Evolutionary conservation across 2,797 vertebrate species (phyloP).

Genomic region (Mormyrops boulengeri): DNA sequence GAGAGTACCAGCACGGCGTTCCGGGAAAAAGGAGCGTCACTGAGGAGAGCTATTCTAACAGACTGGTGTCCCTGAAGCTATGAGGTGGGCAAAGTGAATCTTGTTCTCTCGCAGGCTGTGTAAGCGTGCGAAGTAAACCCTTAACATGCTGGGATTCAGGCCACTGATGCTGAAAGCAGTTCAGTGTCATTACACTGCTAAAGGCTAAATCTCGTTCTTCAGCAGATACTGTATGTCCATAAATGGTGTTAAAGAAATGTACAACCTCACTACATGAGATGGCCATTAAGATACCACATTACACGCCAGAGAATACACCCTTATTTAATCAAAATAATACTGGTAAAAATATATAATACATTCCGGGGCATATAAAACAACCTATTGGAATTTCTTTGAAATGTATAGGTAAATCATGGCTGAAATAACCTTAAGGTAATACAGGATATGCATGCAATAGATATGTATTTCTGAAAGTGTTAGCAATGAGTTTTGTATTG

Average conservation of each 20-base stretch:
- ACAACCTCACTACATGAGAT: not conserved
- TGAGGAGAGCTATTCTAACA: conserved; percentile 40
- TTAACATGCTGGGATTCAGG: conserved; percentile 22
- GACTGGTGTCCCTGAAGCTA: not conserved
- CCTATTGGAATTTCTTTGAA: conserved; percentile 13
- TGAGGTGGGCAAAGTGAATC: not conserved
- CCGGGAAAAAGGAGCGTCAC: no score
- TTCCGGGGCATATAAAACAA: conserved; percentile 18
- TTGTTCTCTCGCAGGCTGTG: conserved; percentile 11
- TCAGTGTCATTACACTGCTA: conserved; percentile 35
- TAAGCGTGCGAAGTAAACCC: conserved; percentile 7
- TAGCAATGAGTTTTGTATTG: conserved; percentile 31
- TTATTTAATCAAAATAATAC: not conserved
- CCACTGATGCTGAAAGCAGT: conserved; percentile 40
- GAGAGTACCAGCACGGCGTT: not conserved
- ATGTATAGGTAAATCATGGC: conserved; percentile 21
- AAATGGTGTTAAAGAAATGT: not conserved
- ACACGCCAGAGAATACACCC: not conserved
- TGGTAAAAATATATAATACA: not conserved
- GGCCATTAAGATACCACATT: conserved; percentile 1
- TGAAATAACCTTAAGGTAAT: conserved; percentile 39
- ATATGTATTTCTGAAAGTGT: conserved; percentile 18
- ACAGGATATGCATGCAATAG: conserved; percentile 29
- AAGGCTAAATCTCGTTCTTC: not conserved
- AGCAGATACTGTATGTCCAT: not conserved